Conservation (phyloP, 2,797 vertebrate genomes). For the Agapornis canus region DNA sequence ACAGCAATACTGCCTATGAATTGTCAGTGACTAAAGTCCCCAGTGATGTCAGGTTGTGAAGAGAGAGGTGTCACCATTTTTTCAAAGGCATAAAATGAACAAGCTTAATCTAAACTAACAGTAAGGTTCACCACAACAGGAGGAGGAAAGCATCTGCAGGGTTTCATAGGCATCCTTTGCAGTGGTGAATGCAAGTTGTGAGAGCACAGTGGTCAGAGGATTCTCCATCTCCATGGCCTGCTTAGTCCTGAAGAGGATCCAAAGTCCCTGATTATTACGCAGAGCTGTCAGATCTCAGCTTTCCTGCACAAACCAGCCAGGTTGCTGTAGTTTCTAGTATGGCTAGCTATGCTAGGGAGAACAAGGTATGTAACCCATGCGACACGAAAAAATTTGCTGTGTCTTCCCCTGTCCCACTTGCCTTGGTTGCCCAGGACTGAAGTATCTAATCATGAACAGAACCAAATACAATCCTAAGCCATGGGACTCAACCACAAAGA, state of each 20-base stretch:
- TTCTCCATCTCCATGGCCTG: background rate
- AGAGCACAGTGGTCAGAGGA: background rate
- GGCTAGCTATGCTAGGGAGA: background rate
- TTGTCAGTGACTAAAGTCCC: background rate
- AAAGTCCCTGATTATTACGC: background rate
- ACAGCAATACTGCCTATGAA: background rate
- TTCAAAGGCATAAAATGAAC: background rate
- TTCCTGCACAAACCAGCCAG: background rate
- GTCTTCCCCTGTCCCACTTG: background rate
- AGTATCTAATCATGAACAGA: background rate
- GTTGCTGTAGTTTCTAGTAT: background rate
- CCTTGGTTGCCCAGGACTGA: background rate
- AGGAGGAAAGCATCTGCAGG: background rate
- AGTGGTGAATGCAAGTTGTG: background rate
- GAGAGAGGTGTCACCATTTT: background rate
- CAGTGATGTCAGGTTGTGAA: background rate
- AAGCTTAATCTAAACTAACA: background rate
- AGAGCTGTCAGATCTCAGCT: background rate
- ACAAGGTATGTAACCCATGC: background rate
- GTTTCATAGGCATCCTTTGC: background rate
- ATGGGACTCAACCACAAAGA: background rate
- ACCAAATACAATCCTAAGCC: background rate
- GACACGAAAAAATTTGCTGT: background rate
- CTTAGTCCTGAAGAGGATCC: background rate
- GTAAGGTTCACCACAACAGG: background rate